phyloP scores from a whole-genome alignment of 2,888 invertebrate genomes.

The Lathronympha strigana region DNA sequence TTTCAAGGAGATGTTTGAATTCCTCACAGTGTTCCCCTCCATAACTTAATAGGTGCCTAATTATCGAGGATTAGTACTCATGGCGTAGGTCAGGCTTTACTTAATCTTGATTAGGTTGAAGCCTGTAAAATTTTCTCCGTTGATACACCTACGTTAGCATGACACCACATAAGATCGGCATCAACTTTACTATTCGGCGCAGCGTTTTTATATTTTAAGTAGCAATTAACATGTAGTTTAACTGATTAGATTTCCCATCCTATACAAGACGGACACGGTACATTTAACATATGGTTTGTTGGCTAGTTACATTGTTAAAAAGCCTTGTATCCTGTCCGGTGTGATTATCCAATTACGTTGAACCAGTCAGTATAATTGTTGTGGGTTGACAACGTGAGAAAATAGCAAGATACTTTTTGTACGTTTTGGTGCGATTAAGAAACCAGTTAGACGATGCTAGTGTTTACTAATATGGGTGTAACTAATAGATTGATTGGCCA shows the following conservation, averaged over 20 bases:
- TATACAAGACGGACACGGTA: constrained; percentile 8
- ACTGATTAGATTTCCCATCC: constrained; percentile 7
- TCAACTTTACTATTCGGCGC: background rate
- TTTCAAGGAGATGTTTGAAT: too few relatives aligned
- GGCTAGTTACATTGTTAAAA: constrained; percentile 21
- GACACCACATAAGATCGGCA: background rate
- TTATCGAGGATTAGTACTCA: too few relatives aligned
- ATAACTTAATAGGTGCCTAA: too few relatives aligned
- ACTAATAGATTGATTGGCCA: background rate
- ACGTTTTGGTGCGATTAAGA: background rate
- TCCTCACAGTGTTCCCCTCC: too few relatives aligned
- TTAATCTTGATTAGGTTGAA: too few relatives aligned
- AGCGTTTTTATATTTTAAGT: background rate
- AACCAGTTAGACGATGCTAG: constrained; percentile 1
- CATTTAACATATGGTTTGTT: constrained; percentile 19
- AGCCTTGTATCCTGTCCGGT: constrained; percentile 26
- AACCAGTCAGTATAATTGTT: constrained; percentile 30
- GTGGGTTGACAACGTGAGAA: constrained; percentile 29
- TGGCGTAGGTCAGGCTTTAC: too few relatives aligned
- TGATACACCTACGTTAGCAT: background rate
- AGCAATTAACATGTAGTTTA: constrained; percentile 12
- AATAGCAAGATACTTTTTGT: constrained; percentile 1
- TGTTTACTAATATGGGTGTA: background rate
- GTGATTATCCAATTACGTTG: constrained; percentile 32
- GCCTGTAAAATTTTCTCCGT: background rate